phyloP scores from a whole-genome alignment of 2,888 invertebrate genomes.

The Sinotaia quadrata region DNA sequence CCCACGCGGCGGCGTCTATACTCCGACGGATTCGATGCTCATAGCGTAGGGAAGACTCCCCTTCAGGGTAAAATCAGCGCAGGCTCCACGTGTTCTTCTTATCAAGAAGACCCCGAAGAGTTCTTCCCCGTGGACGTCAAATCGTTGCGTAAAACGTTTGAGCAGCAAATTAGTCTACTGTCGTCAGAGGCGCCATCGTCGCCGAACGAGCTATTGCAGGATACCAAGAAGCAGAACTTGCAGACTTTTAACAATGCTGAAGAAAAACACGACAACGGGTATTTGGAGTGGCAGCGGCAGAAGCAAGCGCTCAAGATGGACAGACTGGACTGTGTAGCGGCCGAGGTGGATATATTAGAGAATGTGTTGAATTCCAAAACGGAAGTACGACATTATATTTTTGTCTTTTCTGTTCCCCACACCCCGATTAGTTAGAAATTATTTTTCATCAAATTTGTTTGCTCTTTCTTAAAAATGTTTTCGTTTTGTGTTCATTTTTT shows the following conservation, averaged over 20 bases:
- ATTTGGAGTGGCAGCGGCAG: constrained; percentile 5
- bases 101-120: neutral
- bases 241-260: neutral
- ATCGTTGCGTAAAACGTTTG: constrained; percentile 11
- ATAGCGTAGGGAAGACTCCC: neutral
- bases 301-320: too few relatives aligned
- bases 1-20: constrained; percentile 29
- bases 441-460: too few relatives aligned
- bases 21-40: too few relatives aligned
- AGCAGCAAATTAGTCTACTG: too few relatives aligned
- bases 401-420: neutral
- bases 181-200: too few relatives aligned
- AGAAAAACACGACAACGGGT: constrained; percentile 8
- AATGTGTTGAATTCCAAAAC: constrained; percentile 28
- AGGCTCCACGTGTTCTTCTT: too few relatives aligned
- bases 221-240: too few relatives aligned
- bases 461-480: neutral
- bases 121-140: constrained; percentile 8
- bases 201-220: too few relatives aligned
- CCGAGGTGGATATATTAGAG: constrained; percentile 19
- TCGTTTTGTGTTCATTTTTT: neutral
- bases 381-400: neutral
- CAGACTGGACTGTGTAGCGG: constrained; percentile 1
- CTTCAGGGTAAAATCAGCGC: too few relatives aligned
- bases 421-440: too few relatives aligned